phyloP scores from a whole-genome alignment of 2,113 vertebrate species.

The Charina bottae region DNA sequence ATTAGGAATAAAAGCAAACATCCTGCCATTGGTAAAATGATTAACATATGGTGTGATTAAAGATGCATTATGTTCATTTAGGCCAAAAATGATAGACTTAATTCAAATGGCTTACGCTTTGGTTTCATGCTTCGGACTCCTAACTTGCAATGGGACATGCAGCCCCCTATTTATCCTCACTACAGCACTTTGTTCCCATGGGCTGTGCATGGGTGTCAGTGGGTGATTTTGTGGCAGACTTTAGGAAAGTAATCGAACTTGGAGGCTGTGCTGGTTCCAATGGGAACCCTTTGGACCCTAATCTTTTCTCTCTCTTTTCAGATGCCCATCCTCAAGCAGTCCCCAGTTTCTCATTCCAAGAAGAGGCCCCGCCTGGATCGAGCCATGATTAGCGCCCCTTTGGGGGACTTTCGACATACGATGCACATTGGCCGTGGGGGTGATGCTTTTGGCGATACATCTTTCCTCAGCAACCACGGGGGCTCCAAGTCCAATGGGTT shows the following conservation, averaged over 20 bases:
- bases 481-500: slow-evolving; percentile 46
- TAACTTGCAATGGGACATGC: not conserved
- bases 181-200: not conserved
- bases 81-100: not conserved
- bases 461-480: slow-evolving; percentile 82
- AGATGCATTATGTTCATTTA: not conserved
- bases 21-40: not conserved
- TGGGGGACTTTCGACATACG: slow-evolving; percentile 87
- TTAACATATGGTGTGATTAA: not conserved
- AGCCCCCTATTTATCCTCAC: not conserved
- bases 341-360: slow-evolving; percentile 51
- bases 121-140: not conserved
- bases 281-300: not conserved
- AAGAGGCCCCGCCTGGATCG: slow-evolving; percentile 72
- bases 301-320: not conserved
- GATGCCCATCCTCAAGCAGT: slow-evolving; percentile 85
- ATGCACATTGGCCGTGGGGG: slow-evolving; percentile 88
- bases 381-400: slow-evolving; percentile 85
- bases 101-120: not conserved
- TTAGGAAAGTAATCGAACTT: not conserved
- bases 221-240: not conserved
- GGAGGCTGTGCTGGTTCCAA: not conserved
- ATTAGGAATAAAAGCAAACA: not conserved
- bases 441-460: slow-evolving; percentile 87
- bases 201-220: not conserved